Evolutionary conservation across 2,888 invertebrate species (phyloP).

Genomic region (Xanthia togata): DNA sequence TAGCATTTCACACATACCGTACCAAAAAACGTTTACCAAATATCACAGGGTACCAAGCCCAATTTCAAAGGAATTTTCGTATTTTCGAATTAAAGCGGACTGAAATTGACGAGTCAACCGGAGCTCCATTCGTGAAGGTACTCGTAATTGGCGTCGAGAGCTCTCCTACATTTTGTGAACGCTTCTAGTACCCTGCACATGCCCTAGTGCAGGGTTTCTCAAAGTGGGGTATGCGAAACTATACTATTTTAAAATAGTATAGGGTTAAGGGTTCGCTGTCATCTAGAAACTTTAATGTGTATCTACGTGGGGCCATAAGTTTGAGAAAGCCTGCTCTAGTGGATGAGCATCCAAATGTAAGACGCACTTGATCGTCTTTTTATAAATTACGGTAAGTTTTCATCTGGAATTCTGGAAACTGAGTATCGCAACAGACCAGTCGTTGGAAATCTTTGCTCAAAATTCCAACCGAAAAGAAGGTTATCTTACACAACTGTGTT

Average conservation of each 20-base stretch:
- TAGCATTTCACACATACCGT: constrained; percentile 1
- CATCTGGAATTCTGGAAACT: constrained; percentile 15
- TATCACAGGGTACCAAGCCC: neutral
- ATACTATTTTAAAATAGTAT: too few relatives aligned
- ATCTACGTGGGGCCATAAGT: too few relatives aligned
- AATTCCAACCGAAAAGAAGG: neutral
- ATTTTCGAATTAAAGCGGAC: constrained; percentile 26
- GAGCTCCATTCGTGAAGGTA: constrained; percentile 36
- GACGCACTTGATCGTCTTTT: constrained; percentile 44
- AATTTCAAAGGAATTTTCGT: constrained; percentile 11
- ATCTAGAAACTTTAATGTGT: too few relatives aligned
- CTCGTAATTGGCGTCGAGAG: constrained; percentile 48
- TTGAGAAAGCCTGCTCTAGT: constrained; percentile 26
- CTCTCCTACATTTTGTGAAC: constrained; percentile 39
- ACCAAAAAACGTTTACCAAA: constrained; percentile 3
- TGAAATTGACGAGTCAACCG: constrained; percentile 39
- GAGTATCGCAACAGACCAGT: neutral
- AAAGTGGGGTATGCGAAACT: too few relatives aligned
- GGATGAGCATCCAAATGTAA: constrained; percentile 36
- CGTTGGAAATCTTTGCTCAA: neutral
- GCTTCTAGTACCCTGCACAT: constrained; percentile 42
- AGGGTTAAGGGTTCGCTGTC: too few relatives aligned
- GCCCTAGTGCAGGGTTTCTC: constrained; percentile 16
- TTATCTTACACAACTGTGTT: neutral
- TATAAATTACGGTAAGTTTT: constrained; percentile 14